Evolutionary conservation across 2,113 vertebrate genomes (phyloP).

Genomic region (Eublepharis macularius): DNA sequence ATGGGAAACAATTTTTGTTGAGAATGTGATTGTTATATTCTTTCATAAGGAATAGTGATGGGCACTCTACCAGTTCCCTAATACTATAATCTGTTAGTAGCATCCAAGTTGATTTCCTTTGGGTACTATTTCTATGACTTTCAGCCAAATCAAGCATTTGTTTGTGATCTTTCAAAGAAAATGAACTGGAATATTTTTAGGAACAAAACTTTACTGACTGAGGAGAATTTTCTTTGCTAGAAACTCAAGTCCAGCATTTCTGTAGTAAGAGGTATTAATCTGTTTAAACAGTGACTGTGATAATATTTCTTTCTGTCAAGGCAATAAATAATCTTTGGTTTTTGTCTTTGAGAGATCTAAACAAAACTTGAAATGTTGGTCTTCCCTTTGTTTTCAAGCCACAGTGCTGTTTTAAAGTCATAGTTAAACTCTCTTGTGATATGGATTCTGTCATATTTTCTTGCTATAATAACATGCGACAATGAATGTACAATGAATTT

Average conservation of each 20-base stretch:
- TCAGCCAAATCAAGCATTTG: neutral
- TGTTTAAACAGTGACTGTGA: neutral
- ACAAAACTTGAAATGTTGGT: neutral
- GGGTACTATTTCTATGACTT: neutral
- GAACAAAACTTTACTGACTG: neutral
- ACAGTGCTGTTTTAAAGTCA: neutral
- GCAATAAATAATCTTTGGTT: conserved; percentile 7
- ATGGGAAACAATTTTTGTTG: no score
- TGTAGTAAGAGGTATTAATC: neutral
- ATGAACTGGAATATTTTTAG: neutral
- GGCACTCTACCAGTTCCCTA: neutral
- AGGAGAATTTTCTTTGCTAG: neutral
- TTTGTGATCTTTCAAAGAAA: neutral
- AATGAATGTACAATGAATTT: neutral
- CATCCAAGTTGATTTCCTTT: neutral
- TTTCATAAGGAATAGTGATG: neutral
- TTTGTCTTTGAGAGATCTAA: neutral
- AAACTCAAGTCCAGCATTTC: neutral
- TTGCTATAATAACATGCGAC: neutral
- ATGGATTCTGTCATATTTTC: neutral
- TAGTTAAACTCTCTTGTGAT: neutral
- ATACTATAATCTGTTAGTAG: neutral
- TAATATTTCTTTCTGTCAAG: neutral
- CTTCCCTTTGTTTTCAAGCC: neutral
- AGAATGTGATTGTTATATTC: neutral